Evolutionary conservation across 2,888 invertebrate genomes (phyloP).

Genomic region (Acronicta leporina): DNA sequence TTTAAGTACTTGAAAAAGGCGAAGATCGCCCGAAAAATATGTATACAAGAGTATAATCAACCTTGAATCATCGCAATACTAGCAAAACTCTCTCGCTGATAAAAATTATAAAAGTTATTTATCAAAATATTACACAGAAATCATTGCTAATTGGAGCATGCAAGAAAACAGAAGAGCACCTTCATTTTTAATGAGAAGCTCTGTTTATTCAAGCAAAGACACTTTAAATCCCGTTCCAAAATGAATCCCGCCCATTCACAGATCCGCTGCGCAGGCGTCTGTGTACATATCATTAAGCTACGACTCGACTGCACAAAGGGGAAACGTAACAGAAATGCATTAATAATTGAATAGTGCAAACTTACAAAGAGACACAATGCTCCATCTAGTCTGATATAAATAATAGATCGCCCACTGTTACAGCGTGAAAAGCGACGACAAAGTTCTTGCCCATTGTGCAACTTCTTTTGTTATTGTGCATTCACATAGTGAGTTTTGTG

Average conservation of each 20-base stretch:
- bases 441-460: conserved; percentile 59
- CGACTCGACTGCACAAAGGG: conserved; percentile 29
- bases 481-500: conserved; percentile 49
- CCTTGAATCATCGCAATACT: too few species aligned
- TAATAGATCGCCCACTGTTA: conserved; percentile 56
- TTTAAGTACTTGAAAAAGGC: too few species aligned
- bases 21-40: too few species aligned
- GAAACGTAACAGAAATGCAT: conserved; percentile 38
- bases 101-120: neutral
- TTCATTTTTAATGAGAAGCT: conserved; percentile 32
- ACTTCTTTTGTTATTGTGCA: conserved; percentile 61
- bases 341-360: conserved; percentile 48
- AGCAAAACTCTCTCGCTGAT: too few species aligned
- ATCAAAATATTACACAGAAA: neutral
- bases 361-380: conserved; percentile 46
- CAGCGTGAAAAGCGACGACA: conserved; percentile 34
- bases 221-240: conserved; percentile 6
- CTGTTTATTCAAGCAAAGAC: conserved; percentile 6
- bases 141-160: conserved; percentile 20
- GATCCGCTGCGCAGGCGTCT: conserved; percentile 19
- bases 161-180: conserved; percentile 7
- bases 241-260: conserved; percentile 34
- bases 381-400: conserved; percentile 51
- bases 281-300: conserved; percentile 37
- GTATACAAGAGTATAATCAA: too few species aligned